Evolutionary conservation across 2,888 invertebrate species (phyloP).

Genomic region (Caenorhabditis becei): DNA sequence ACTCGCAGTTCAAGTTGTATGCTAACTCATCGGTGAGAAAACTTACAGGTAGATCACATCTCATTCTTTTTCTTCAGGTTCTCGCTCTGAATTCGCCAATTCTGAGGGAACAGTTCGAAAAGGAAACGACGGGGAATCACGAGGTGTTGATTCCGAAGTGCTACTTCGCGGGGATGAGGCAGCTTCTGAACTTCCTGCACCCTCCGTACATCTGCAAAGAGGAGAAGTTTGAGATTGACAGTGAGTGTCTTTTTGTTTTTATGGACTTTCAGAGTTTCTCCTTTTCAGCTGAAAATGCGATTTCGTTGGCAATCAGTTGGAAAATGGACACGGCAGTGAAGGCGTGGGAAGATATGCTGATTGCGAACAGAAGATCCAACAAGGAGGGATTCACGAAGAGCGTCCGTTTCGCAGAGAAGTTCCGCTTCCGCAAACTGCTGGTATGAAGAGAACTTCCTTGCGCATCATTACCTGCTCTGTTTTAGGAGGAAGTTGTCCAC

Average conservation of each 20-base stretch:
- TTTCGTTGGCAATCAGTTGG: conserved; percentile 19
- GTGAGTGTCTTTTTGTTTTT: neutral
- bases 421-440: conserved; percentile 25
- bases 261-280: neutral
- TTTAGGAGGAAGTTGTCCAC: neutral
- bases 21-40: conserved; percentile 20
- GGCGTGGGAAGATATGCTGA: conserved; percentile 9
- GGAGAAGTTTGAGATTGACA: neutral
- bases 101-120: conserved; percentile 15
- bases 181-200: conserved; percentile 27
- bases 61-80: conserved; percentile 1
- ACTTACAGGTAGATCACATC: no score
- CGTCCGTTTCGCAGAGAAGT: conserved; percentile 28
- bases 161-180: conserved; percentile 2
- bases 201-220: conserved; percentile 21
- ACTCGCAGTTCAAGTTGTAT: neutral
- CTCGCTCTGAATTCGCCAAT: conserved; percentile 30
- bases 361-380: neutral
- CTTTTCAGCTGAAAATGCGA: conserved; percentile 28
- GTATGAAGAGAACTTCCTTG: neutral
- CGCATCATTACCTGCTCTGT: neutral
- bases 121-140: neutral
- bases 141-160: conserved; percentile 14
- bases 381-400: neutral
- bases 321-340: conserved; percentile 15